A percentile compares a stretch with the other conserved stretches of the same genome.
Conservation (phyloP, 2,797 vertebrate genomes). For the Parambassis ranga region DNA sequence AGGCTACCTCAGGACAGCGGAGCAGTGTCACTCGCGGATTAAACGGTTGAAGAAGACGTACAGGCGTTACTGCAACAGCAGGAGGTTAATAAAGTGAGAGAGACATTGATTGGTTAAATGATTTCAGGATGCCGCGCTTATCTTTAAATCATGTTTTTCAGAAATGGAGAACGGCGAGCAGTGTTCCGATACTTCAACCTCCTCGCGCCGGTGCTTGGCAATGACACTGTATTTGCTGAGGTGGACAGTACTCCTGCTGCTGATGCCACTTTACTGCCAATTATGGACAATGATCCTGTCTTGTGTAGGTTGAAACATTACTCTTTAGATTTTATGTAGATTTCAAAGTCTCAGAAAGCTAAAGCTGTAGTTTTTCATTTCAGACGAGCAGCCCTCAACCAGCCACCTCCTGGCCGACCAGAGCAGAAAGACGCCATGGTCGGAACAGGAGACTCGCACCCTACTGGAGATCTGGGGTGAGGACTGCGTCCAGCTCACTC, state of each 20-base stretch:
- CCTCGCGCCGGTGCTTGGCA: constrained; percentile 71
- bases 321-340: neutral
- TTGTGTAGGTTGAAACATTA: constrained; percentile 49
- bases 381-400: constrained; percentile 64
- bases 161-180: constrained; percentile 56
- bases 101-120: rapidly evolving
- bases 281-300: constrained; percentile 49
- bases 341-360: neutral
- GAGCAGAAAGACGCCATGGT: constrained; percentile 78
- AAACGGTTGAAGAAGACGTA: constrained; percentile 74
- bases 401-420: constrained; percentile 59
- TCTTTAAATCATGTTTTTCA: constrained; percentile 8
- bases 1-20: constrained; percentile 60
- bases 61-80: constrained; percentile 66
- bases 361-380: neutral
- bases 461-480: constrained; percentile 79
- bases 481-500: constrained; percentile 72
- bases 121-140: neutral
- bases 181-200: constrained; percentile 70
- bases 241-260: constrained; percentile 18
- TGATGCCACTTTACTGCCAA: constrained; percentile 14
- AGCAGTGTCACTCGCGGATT: constrained; percentile 75
- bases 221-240: constrained; percentile 7
- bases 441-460: constrained; percentile 73
- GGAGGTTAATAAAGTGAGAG: constrained; percentile 30